Evolutionary conservation across 2,797 vertebrate species (phyloP).

Genomic region (Propithecus perrieri): DNA sequence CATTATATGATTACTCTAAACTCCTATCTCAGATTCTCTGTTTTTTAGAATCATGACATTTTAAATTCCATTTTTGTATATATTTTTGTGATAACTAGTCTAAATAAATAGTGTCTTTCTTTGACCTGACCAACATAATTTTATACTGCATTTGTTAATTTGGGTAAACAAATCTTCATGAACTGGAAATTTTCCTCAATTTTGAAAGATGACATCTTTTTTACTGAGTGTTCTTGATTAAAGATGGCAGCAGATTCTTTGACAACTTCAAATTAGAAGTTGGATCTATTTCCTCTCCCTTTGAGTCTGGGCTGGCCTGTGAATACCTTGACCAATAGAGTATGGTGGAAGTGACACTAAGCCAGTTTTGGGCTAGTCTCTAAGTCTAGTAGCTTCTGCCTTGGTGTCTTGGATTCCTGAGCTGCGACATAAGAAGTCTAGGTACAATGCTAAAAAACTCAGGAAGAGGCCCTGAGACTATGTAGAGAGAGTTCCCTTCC

Average conservation of each 20-base stretch:
- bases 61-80: not conserved
- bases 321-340: not conserved
- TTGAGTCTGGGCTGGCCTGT: not conserved
- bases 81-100: not conserved
- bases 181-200: too few relatives aligned
- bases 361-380: not conserved
- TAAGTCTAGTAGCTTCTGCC: not conserved
- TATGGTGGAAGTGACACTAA: not conserved
- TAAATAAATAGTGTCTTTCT: not conserved
- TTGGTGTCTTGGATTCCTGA: not conserved
- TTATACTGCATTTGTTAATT: too few relatives aligned
- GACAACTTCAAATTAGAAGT: not conserved
- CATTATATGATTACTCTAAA: not conserved
- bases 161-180: too few relatives aligned
- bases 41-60: not conserved
- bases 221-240: not conserved
- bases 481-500: not conserved
- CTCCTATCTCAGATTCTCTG: not conserved
- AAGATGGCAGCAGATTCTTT: not conserved
- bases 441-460: not conserved
- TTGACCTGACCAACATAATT: not conserved
- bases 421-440: not conserved
- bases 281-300: not conserved
- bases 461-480: not conserved
- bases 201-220: not conserved